These are phyloP conservation scores for Chrysopa pallens DNA, from an alignment of 1,140 invertebrate species.

Conservation along the genomic window DNA sequence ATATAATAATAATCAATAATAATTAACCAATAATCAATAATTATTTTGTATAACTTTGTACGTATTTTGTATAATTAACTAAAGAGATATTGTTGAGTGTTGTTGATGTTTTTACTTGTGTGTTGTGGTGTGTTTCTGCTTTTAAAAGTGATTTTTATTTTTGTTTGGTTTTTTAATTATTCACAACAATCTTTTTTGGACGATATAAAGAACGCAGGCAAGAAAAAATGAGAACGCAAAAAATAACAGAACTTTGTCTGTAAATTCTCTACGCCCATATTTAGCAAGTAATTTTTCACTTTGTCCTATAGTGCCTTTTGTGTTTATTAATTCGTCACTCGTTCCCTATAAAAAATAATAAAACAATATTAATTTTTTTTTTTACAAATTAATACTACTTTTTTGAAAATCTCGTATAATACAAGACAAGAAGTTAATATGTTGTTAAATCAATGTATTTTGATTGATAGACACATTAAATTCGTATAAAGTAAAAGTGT, in stretches of 20 bases:
- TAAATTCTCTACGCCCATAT: slow-evolving; percentile 83
- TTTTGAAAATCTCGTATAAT: slow-evolving; percentile 5
- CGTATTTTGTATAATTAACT: no score
- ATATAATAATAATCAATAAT: no score
- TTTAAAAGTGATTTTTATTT: no score
- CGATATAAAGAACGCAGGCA: slow-evolving; percentile 76
- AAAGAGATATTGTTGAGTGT: no score
- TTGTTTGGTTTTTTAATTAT: slow-evolving; percentile 2
- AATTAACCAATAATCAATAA: no score
- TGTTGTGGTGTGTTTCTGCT: no score
- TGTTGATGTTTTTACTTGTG: no score
- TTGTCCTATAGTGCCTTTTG: slow-evolving; percentile 69
- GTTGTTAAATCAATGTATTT: no score
- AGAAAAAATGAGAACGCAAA: slow-evolving; percentile 86
- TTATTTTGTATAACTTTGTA: no score
- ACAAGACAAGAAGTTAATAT: no score
- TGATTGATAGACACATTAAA: no score
- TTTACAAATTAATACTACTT: slow-evolving; percentile 2
- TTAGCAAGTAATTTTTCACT: slow-evolving; percentile 83
- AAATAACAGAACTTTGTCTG: slow-evolving; percentile 81
- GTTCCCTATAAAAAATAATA: slow-evolving; percentile 37
- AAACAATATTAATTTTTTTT: slow-evolving; percentile 6
- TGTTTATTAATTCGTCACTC: slow-evolving; percentile 67
- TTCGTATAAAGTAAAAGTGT: no score
- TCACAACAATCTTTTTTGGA: slow-evolving; percentile 76